Percentiles rank a stretch among this genome's conserved stretches.
Conservation (phyloP, 2,888 invertebrate species). For the Antheraea yamamai region DNA sequence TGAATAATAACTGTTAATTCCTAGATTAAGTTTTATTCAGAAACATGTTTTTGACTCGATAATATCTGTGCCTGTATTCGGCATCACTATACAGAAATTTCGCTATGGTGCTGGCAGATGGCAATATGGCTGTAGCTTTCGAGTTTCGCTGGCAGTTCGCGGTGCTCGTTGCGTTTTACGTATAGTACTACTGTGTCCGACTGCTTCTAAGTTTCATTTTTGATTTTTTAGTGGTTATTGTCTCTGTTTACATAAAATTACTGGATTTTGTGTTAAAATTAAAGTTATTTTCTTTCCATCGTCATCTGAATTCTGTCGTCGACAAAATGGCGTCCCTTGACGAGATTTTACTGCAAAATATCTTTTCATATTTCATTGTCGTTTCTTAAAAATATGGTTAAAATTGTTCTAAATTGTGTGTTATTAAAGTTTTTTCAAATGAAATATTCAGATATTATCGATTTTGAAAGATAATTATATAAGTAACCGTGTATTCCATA, state of each 20-base stretch:
- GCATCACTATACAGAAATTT: conserved; percentile 44
- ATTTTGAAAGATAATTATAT: conserved; percentile 55
- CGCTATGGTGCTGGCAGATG: conserved; percentile 56
- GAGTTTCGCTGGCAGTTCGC: conserved; percentile 79
- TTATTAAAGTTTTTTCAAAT: conserved; percentile 58
- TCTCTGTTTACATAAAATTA: conserved; percentile 68
- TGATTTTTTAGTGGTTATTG: conserved; percentile 70
- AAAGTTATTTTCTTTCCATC: conserved; percentile 71
- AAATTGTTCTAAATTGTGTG: conserved; percentile 55
- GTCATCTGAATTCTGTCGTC: conserved; percentile 80
- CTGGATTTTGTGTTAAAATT: conserved; percentile 62
- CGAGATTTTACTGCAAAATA: conserved; percentile 78
- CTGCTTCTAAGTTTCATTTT: conserved; percentile 75
- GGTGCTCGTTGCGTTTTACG: conserved; percentile 74
- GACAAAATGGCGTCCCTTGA: conserved; percentile 83
- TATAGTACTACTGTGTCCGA: conserved; percentile 73
- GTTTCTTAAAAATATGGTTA: conserved; percentile 57
- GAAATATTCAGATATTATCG: conserved; percentile 52
- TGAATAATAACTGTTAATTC: too few relatives aligned
- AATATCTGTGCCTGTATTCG: neutral
- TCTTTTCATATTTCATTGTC: conserved; percentile 66
- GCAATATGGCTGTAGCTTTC: conserved; percentile 81
- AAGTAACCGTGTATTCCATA: conserved; percentile 65
- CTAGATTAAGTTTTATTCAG: too few relatives aligned
- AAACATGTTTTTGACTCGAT: too few relatives aligned